Base-by-base conservation (phyloP, 2,797 vertebrate genomes). In the Pseudochromis fuscus region DNA sequence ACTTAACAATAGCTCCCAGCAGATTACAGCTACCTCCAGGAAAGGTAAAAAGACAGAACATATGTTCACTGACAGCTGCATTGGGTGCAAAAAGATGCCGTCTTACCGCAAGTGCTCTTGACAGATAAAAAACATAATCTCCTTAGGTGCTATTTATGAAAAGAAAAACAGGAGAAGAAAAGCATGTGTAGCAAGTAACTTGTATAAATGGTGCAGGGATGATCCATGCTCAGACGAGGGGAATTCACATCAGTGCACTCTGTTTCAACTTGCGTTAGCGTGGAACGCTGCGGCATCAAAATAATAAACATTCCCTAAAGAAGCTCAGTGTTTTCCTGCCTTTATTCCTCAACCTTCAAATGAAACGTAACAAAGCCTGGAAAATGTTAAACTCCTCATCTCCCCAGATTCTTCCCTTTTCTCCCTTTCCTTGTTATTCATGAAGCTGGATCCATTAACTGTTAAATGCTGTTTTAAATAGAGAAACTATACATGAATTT, bases 41-140 rank as follows among this genome's bases (percentile, higher is more conserved):
- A 87, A 77, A 81, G 78, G 79, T 77, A 82, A 75, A 73, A 86
- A 83, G 74, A 84, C 50, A 40, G 59, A 91, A 82, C 88, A 89
- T 84, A 85, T 87, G 90, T 84, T 68, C 44, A 60, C 33, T 88
- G 90, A 91, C 91, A 90, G 86, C 87, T 89, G 84, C 84, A 82
- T 68, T 71, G 51, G 77, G 70, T 68, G 83, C 86, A 84, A 82
- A 82, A 87, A 81, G 80, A 85, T 77, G 65, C 69, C 31, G 56
- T 72, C 67, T 82, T 73, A 60, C 63, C 69, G 33, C 21, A 18
- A 87, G 82, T 72, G 82, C 81, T 83, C 68, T 76, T 87, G 89
- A 89, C 88, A 85, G 85, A 90, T 87, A 70, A 71, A 78, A 75
- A 45, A 59, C 56, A 60, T 67, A 75, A 86, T 89, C 88, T 92